Base-by-base conservation (phyloP, 1,140 invertebrate species). In the Neodiprion lecontei region DNA sequence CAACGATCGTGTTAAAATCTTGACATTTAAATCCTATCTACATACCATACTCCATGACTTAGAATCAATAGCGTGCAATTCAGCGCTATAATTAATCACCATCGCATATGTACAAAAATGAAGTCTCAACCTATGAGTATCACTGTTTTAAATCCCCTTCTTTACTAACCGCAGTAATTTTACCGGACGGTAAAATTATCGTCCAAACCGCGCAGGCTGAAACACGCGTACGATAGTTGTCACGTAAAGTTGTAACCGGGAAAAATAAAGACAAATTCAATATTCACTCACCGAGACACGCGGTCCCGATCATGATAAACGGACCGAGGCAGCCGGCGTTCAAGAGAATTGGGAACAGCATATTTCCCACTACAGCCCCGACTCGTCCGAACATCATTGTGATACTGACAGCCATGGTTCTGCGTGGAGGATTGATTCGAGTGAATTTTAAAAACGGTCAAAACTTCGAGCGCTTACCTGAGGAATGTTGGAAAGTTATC, bases 321-420 rank as follows among this genome's bases (percentile, higher is more conserved):
- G 87, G 85, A 8, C 84, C 84, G 72, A 85, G 75, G 69, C 87
- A 88, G 7, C 82, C 83, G 7, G 86, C 28, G 47, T 80, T 76
- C 67, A 89, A 84, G 48, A 89, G 73, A 70, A 88, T 72, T 7
- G 89, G 88, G 67, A 89, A 88, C 0, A 88, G 17, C 50, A 88
- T 71, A 79, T 88, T 88, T n/a, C 88, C 88, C 12, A 84, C 68
- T 9, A 88, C 81, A 3, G 86, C 86, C 12, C 88, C 88, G 17
- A 87, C 72, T 73, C 88, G 82, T 17, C 88, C 88, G 1, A 85
- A 74, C 77, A 86, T 87, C 82, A 89, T 85, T 0, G 85, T 84
- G 17, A 85, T 72, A 48, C 85, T 83, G 28, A 89, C 82, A 7
- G 87, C 86, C 87, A 89, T 89, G 21, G 88, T 86, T 78, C 89